Percentiles rank a stretch among this genome's conserved stretches.
Conservation (phyloP, 1,140 invertebrate species). For the Zaprionus africanus region DNA sequence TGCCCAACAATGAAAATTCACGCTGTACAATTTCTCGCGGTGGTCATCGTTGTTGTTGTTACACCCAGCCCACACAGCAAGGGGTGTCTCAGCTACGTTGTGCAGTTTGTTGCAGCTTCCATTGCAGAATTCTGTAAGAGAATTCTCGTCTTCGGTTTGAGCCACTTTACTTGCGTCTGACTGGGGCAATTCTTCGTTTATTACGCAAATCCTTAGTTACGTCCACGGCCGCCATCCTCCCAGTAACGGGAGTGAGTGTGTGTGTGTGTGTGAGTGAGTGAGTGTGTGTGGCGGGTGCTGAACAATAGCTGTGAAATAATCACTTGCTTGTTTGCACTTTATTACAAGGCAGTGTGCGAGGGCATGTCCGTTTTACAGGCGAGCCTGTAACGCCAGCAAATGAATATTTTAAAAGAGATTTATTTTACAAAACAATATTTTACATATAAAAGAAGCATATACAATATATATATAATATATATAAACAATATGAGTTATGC, state of each 20-base stretch:
- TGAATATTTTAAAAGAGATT: background rate
- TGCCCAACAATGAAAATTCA: constrained; percentile 53
- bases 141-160: constrained; percentile 8
- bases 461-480: background rate
- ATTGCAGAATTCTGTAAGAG: background rate
- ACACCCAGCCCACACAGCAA: background rate
- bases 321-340: constrained; percentile 80
- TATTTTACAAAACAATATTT: background rate
- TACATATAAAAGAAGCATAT: background rate
- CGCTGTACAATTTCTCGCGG: constrained; percentile 58
- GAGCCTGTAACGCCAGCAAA: constrained; percentile 24
- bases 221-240: constrained; percentile 20
- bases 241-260: background rate
- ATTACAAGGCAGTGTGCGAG: constrained; percentile 54
- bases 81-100: background rate
- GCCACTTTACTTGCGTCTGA: constrained; percentile 15
- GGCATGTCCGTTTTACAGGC: constrained; percentile 17
- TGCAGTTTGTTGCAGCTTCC: background rate
- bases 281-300: constrained; percentile 35
- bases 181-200: constrained; percentile 58
- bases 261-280: constrained; percentile 16
- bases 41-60: constrained; percentile 26
- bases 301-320: constrained; percentile 81
- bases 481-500: background rate
- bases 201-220: constrained; percentile 73